Percentiles rank a stretch among this genome's conserved stretches.
Conservation (phyloP, 2,113 vertebrate species). For the Trochalopteron elliotii region DNA sequence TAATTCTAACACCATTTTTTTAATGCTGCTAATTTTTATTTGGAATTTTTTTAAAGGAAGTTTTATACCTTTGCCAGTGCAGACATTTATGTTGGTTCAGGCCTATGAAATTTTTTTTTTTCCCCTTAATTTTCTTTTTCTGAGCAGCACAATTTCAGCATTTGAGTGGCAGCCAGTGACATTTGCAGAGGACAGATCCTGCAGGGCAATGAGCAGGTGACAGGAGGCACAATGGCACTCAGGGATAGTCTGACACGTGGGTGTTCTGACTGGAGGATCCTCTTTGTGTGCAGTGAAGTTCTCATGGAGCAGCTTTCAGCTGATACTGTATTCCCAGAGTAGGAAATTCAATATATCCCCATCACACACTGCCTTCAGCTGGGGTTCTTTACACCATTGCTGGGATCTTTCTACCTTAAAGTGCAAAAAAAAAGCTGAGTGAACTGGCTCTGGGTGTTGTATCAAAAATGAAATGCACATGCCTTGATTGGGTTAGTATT, state of each 20-base stretch:
- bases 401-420: accelerated
- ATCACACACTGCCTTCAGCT: neutral
- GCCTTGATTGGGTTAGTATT: neutral
- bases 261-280: neutral
- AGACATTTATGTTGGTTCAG: neutral
- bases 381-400: accelerated
- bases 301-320: neutral
- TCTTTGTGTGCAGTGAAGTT: neutral
- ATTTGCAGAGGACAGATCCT: neutral
- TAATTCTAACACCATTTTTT: neutral
- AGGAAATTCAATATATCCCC: neutral
- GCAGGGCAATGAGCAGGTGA: slow-evolving; percentile 25
- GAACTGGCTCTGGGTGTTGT: neutral
- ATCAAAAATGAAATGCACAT: neutral
- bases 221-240: slow-evolving; percentile 25
- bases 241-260: neutral
- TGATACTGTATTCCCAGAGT: neutral
- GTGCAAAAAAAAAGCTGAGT: neutral
- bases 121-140: neutral
- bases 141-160: neutral
- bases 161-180: slow-evolving; percentile 15
- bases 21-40: neutral
- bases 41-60: neutral
- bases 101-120: neutral
- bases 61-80: neutral